Conservation (phyloP, 2,113 vertebrate genomes). For the Deroptyus accipitrinus region DNA sequence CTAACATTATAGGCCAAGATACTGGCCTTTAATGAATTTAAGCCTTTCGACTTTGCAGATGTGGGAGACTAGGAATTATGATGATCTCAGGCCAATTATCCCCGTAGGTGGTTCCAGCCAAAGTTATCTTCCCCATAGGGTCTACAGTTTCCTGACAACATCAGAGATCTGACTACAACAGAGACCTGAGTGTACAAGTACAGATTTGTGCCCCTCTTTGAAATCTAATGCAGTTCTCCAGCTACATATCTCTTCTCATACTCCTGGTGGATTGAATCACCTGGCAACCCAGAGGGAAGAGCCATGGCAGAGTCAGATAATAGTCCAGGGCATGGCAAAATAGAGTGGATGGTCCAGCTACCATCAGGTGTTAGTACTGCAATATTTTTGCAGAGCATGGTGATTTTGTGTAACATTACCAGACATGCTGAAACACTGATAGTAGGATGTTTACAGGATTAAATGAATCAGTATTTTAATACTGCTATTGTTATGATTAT, state of each 20-base stretch:
- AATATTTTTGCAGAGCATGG: background rate
- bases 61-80: rapidly evolving
- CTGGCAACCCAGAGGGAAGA: background rate
- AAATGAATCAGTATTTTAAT: background rate
- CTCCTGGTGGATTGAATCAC: background rate
- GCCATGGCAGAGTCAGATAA: background rate
- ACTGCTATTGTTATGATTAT: background rate
- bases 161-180: background rate
- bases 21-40: background rate
- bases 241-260: background rate
- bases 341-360: background rate
- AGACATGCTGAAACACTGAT: background rate
- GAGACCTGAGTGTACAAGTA: background rate
- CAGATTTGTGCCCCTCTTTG: background rate
- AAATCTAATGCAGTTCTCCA: background rate
- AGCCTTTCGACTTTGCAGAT: background rate
- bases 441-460: background rate
- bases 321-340: background rate
- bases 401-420: background rate
- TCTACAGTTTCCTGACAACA: rapidly evolving
- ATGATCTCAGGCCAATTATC: background rate
- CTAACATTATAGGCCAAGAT: background rate
- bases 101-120: background rate
- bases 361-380: background rate
- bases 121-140: background rate